Conservation (phyloP, 2,113 vertebrate genomes). For the Sinosuthora webbiana region DNA sequence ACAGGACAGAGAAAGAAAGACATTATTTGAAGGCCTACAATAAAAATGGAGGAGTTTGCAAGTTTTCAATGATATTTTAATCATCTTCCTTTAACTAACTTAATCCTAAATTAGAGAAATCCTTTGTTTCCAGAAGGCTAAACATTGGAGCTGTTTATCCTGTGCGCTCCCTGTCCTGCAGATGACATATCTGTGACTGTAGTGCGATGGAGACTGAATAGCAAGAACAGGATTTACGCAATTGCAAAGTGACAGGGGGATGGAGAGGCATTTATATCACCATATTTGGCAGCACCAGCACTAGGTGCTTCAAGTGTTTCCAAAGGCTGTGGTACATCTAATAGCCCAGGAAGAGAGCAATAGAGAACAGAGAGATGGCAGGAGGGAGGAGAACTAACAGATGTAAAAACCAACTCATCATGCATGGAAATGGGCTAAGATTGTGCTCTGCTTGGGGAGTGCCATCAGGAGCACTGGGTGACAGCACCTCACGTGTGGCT, state of each 20-base stretch:
- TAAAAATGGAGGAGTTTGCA: not conserved
- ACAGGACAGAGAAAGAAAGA: not conserved
- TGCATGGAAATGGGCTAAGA: rapidly evolving
- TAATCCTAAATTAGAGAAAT: not conserved
- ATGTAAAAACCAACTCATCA: not conserved
- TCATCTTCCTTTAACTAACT: not conserved
- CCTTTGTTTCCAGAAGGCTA: not conserved
- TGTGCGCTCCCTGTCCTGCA: not conserved
- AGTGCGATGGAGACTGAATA: not conserved
- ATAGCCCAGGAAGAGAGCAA: not conserved
- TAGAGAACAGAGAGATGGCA: not conserved
- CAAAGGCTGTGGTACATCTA: not conserved
- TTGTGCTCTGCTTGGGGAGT: rapidly evolving
- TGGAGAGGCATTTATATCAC: not conserved
- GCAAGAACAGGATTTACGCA: not conserved
- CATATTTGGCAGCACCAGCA: not conserved
- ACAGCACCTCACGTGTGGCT: rapidly evolving
- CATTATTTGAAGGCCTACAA: not conserved
- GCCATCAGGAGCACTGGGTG: not conserved
- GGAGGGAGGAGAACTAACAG: not conserved
- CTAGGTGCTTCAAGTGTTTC: not conserved
- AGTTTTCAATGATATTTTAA: not conserved
- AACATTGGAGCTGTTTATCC: not conserved
- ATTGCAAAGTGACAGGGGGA: not conserved
- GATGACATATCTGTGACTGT: not conserved